Evolutionary conservation across 2,113 vertebrate genomes (phyloP).

Genomic region (Narcine bancroftii): DNA sequence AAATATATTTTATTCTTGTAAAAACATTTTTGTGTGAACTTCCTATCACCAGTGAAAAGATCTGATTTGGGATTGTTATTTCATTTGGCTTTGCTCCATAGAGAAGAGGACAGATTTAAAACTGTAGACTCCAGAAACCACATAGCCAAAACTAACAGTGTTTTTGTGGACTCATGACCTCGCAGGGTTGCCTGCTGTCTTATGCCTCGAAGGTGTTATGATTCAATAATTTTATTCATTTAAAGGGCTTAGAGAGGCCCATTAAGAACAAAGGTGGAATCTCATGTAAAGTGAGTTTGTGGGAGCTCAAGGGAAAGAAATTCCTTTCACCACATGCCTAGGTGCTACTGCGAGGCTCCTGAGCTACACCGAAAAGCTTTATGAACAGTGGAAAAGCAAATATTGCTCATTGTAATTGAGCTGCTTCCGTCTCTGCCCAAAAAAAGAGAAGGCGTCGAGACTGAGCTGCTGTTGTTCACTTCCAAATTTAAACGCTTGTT

Average conservation of each 20-base stretch:
- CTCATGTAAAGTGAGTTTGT: conserved; percentile 35
- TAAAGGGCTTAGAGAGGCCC: conserved; percentile 27
- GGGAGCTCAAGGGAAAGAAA: conserved; percentile 29
- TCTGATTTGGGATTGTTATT: conserved; percentile 31
- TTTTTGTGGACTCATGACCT: conserved; percentile 29
- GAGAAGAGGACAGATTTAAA: conserved; percentile 24
- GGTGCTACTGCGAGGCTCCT: neutral
- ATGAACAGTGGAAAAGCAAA: conserved; percentile 28
- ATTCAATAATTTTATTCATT: conserved; percentile 37
- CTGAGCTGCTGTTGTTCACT: neutral
- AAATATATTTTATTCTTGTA: conserved; percentile 27
- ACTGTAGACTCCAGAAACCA: neutral
- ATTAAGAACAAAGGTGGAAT: conserved; percentile 37
- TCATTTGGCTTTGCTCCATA: conserved; percentile 17
- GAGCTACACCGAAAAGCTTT: conserved; percentile 17
- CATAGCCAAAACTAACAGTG: conserved; percentile 31
- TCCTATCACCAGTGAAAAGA: conserved; percentile 21
- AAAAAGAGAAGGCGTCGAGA: neutral
- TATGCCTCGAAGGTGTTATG: conserved; percentile 21
- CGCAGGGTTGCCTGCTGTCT: conserved; percentile 32
- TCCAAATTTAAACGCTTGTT: neutral
- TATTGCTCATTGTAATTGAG: conserved; percentile 18
- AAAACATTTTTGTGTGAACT: conserved; percentile 22
- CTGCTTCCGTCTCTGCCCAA: neutral
- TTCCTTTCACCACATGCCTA: conserved; percentile 29